Evolutionary conservation across 2,113 vertebrate genomes (phyloP).

Genomic region (Xenus cinereus): DNA sequence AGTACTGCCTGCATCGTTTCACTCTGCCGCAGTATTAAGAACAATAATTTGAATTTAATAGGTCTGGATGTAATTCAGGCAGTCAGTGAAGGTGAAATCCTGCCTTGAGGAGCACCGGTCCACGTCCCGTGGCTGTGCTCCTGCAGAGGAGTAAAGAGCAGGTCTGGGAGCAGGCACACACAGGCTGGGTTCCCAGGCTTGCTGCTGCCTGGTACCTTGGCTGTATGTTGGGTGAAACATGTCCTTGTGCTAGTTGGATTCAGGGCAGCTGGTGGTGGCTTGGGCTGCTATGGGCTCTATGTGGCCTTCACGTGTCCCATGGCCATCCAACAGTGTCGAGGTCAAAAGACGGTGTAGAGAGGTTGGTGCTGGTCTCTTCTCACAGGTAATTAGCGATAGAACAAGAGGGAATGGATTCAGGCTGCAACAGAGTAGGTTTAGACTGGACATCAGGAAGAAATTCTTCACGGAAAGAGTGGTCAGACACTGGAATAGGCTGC

Average conservation of each 20-base stretch:
- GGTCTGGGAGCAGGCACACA: neutral
- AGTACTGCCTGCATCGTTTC: neutral
- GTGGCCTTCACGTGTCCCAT: neutral
- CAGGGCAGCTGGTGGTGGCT: neutral
- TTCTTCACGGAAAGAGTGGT: no score
- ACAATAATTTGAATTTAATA: neutral
- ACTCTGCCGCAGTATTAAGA: neutral
- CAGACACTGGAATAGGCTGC: no score
- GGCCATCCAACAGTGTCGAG: neutral
- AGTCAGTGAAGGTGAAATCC: neutral
- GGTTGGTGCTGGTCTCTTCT: no score
- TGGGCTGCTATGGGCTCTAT: neutral
- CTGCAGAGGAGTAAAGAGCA: neutral
- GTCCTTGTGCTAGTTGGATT: neutral
- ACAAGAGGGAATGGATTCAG: no score
- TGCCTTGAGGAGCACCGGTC: neutral
- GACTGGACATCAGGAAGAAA: no score
- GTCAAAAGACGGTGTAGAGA: no score
- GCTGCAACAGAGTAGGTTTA: no score
- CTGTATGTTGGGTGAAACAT: neutral
- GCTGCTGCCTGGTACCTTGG: neutral
- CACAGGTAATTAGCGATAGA: no score
- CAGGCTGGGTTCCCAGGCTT: accelerated
- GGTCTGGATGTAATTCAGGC: neutral
- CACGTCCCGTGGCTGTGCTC: neutral